Evolutionary conservation across 2,888 invertebrate genomes (phyloP).

Genomic region (Dryomyza anilis): DNA sequence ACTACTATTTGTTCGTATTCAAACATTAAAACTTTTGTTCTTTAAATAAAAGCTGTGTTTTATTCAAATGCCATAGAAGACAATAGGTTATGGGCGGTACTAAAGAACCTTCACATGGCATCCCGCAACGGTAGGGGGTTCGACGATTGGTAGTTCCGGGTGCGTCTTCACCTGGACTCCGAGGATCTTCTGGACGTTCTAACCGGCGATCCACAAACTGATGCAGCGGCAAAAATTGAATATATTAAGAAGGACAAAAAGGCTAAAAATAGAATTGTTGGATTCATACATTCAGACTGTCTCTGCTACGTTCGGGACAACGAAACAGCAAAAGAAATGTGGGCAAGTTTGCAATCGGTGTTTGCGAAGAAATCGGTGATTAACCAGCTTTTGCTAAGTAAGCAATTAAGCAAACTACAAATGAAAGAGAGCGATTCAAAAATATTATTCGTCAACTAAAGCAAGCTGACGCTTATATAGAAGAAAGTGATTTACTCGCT

Average conservation of each 20-base stretch:
- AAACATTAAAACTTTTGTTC: too few species aligned
- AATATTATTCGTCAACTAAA: conserved; percentile 21
- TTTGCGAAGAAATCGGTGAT: conserved; percentile 29
- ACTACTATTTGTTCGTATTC: too few species aligned
- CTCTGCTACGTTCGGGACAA: background rate
- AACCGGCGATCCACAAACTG: conserved; percentile 27
- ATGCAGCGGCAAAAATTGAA: conserved; percentile 8
- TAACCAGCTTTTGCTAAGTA: conserved; percentile 25
- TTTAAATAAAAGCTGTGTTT: too few species aligned
- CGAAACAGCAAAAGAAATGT: conserved; percentile 17
- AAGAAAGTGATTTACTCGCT: too few species aligned
- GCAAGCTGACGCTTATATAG: conserved; percentile 9
- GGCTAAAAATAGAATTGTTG: conserved; percentile 14
- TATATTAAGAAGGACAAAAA: conserved; percentile 16
- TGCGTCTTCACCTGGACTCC: too few species aligned
- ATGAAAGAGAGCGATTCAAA: conserved; percentile 23
- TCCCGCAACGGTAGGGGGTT: too few species aligned
- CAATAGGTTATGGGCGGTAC: too few species aligned
- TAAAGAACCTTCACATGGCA: too few species aligned
- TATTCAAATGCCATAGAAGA: too few species aligned
- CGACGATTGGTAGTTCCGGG: too few species aligned
- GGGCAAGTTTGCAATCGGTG: conserved; percentile 17
- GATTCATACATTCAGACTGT: background rate
- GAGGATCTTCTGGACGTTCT: conserved; percentile 22
- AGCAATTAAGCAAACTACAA: conserved; percentile 20